Percentiles rank a stretch among this genome's conserved stretches.
These are phyloP conservation scores for Syngnathus acus DNA, from an alignment of 2,797 vertebrate genomes.

Conservation along the genomic window DNA sequence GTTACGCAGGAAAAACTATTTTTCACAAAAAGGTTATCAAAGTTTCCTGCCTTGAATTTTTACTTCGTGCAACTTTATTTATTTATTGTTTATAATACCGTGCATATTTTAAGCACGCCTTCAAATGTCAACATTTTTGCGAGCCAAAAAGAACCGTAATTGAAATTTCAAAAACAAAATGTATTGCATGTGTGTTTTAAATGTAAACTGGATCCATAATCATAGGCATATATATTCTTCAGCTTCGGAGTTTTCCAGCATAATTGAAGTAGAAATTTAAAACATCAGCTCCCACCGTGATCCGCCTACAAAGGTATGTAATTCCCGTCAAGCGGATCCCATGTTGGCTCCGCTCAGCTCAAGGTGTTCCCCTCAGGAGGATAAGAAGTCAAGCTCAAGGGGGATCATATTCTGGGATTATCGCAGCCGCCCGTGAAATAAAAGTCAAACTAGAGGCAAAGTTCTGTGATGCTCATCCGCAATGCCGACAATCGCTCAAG, in stretches of 20 bases:
- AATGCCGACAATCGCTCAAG: not conserved
- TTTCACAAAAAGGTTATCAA: too few species aligned
- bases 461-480: not conserved
- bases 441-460: not conserved
- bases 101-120: too few species aligned
- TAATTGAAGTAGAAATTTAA: not conserved
- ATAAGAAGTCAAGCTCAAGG: not conserved
- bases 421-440: constrained; percentile 1
- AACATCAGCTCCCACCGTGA: not conserved
- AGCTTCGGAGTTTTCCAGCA: not conserved
- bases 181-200: too few species aligned
- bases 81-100: too few species aligned
- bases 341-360: not conserved
- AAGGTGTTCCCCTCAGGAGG: not conserved
- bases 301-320: not conserved
- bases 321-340: not conserved
- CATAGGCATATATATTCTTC: too few species aligned
- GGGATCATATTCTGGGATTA: constrained; percentile 4
- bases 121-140: too few species aligned
- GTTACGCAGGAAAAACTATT: too few species aligned
- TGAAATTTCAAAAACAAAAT: too few species aligned
- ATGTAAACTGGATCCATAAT: too few species aligned
- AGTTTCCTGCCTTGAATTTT: too few species aligned
- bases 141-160: too few species aligned
- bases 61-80: too few species aligned